Base-by-base conservation (phyloP, 2,113 vertebrate species). In the Sakesphorus luctuosus region DNA sequence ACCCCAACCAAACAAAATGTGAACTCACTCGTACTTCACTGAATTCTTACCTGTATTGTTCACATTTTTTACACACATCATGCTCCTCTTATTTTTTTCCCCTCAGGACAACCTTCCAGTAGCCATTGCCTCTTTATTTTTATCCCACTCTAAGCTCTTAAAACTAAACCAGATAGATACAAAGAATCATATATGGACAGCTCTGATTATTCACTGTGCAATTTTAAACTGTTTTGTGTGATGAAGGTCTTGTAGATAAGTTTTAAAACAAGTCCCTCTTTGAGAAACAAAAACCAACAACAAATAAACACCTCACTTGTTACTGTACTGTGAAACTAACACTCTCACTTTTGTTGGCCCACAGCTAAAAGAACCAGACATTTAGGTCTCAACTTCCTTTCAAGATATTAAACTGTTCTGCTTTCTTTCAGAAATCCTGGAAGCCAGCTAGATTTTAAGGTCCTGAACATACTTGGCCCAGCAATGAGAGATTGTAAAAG, bases 241-340 rank as follows among this genome's bases (percentile, higher is more conserved):
- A 46, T 25, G 13, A 73, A 77, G 17, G 31, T n/a, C 31, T 76
- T 55, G 19, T 24, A 23, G 29, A 6, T 18, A 55, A 31, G 28
- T 21, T 2, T 2, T 67, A 28, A 67, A 72, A 62, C 19, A 12
- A 44, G 3, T 1, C 2, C 3, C 2, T 1, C 2, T 44, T 68
- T 29, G 18, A 61, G 28, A 28, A 65, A 66, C 35, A 50, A 50
- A 16, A 11, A 5, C 2, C 6, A 28, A 46, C 26, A 74, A 47
- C 3, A 33, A 63, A 18, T 2, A 31, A 36, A 71, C 26, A 26
- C 23, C 46, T 63, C 5, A 69, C 4, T 81, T 79, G 23, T 31
- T 73, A 28, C 8, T 36, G 25, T 31, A 92, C 40, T 38, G 40
- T 26, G 69, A 62, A 91, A 95, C 28, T 28, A 71, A 40, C 10